Evolutionary conservation across 53 echinoderm and acorn worm genomes (phyloP), one percentile per base, ranked within the genome.

Genomic region (Arbacia lixula): DNA sequence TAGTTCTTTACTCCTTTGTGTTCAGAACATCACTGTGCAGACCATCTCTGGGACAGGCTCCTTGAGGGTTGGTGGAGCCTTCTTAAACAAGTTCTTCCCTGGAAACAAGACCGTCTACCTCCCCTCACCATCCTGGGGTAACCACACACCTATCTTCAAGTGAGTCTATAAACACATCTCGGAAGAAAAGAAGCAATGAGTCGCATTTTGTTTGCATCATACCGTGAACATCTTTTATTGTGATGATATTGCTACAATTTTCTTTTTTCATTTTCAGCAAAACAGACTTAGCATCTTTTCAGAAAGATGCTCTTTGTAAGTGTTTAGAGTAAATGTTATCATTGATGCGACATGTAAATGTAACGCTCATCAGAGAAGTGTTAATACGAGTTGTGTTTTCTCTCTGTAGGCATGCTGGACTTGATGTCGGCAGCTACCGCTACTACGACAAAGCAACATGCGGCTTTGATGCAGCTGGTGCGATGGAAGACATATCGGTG

Each of bases 101-200:
- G 89, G 89, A 34, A 83, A 66, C 61, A 88, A 88, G 32, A 76
- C 81, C 4, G 67, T 97, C 26, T 98, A 90, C 56, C 87, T 92
- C 21, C 98, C 98, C 5, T 71, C 62, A 11, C 98, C 98, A 39
- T 90, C 98, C 31, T 98, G 98, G 98, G 98, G 98, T 30, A 98
- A 98, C 87, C 98, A 95, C 66, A 94, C 92, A 11, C 98, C 98
- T 3, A 92, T 98, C 39, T 92, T 94, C 79, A 98, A 91, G 98
- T 97, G 81, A 93, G 91, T 93, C 42, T 8, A n/a, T n/a, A n/a
- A n/a, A n/a, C n/a, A n/a, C n/a, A n/a, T n/a, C n/a, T n/a, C n/a
- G n/a, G n/a, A n/a, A n/a, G n/a, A n/a, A n/a, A n/a, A n/a, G n/a
- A n/a, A n/a, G n/a, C n/a, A n/a, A n/a, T n/a, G n/a, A n/a, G n/a